Base-by-base conservation (phyloP, 64 coral and sea anemone species). In the Montipora capricornis region DNA sequence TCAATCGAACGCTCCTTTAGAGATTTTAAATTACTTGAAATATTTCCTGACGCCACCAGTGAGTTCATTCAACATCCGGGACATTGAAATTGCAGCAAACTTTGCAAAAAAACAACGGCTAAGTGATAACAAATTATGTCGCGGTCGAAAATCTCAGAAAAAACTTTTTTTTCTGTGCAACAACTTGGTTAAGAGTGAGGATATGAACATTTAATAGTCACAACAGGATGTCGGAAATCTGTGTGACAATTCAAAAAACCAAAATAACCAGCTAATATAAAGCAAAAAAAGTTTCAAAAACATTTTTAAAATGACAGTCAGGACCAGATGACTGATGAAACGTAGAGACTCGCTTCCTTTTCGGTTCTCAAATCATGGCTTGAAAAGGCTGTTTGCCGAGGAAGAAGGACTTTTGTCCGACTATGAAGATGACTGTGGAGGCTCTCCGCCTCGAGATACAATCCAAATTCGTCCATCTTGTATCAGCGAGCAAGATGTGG, bases 301-400 rank as follows among this genome's bases (percentile, higher is more conserved):
- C 29, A 50, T 59, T 58, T 84, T 84, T 29, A 84, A 84, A 68
- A 61, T 13, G 26, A 20, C 37, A 9, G 15, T 67, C 67, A 8
- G 29, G 29, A 47, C 10, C 44, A 68, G 81, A 84, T 46, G 6
- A 57, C 6, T 11, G 53, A 84, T 84, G 81, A 84, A n/a, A 84
- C 81, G 81, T 84, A 84, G 81, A 84, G 81, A 84, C 62, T 84
- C 81, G 14, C 6, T 84, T 8, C 59, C 60, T 44, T 68, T 44
- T 16, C 9, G 66, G 45, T 84, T 84, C 44, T 68, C 44, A 67
- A 59, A 61, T 16, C 61, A 68, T 68, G 37, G 81, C 5, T 20
- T 61, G 46, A 67, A 49, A 47, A 84, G 19, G 2, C 29, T 48
- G 14, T 9, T 48, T 48, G 37, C 7, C 16, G 81, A 84, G 37